Conservation (phyloP, 1,140 invertebrate species). For the Brachionus calyciflorus region DNA sequence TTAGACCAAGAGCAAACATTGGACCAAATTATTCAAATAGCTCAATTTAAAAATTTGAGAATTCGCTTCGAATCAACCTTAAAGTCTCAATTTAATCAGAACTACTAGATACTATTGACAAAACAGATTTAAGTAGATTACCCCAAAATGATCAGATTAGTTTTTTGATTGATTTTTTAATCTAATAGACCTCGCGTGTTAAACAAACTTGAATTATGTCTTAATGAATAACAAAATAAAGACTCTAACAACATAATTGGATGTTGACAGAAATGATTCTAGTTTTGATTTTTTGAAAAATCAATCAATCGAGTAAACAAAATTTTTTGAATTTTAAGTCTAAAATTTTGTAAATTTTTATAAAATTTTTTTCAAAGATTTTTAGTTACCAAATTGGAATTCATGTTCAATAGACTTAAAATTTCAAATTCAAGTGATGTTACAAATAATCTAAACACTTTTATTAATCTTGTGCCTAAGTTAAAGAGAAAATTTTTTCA, state of each 20-base stretch:
- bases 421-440: background rate
- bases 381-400: background rate
- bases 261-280: background rate
- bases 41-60: constrained; percentile 10
- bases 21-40: constrained; percentile 27
- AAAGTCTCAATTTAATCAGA: constrained; percentile 5
- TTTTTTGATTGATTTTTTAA: constrained; percentile 32
- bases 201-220: constrained; percentile 9
- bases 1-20: background rate
- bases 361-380: background rate
- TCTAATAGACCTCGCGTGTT: background rate
- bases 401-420: background rate
- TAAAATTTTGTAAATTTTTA: background rate
- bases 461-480: background rate
- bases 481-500: background rate
- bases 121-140: background rate
- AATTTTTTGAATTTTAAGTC: background rate
- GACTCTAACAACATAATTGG: background rate
- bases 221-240: constrained; percentile 3
- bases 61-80: constrained; percentile 8
- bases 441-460: background rate
- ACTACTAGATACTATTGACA: background rate
- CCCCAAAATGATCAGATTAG: background rate
- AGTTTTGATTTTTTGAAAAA: constrained; percentile 16
- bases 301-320: constrained; percentile 4